Evolutionary conservation across 2,888 invertebrate species (phyloP).

Genomic region (Nemotelus pantherinus): DNA sequence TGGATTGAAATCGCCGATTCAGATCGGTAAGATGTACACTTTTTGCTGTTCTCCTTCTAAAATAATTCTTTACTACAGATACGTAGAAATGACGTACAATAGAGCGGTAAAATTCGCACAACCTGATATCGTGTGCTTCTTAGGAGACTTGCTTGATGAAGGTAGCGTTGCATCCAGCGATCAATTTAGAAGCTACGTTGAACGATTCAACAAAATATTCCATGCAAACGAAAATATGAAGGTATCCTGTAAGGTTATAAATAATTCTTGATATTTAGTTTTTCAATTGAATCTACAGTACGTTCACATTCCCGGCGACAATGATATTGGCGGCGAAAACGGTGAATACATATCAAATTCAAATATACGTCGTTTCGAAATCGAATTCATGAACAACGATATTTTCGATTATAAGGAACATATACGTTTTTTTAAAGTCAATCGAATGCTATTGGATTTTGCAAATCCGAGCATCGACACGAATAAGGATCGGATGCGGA

Average conservation of each 20-base stretch:
- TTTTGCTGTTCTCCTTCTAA: not conserved
- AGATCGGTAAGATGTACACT: constrained; percentile 74
- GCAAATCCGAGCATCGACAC: constrained; percentile 67
- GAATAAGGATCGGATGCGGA: constrained; percentile 60
- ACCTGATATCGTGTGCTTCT: constrained; percentile 87
- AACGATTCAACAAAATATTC: constrained; percentile 75
- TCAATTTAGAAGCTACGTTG: constrained; percentile 79
- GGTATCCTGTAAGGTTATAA: not conserved
- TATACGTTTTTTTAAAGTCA: constrained; percentile 78
- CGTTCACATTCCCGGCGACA: constrained; percentile 93
- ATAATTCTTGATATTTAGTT: not conserved
- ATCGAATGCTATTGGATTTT: constrained; percentile 73
- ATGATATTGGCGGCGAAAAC: constrained; percentile 96
- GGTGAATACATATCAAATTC: constrained; percentile 72
- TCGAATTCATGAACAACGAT: constrained; percentile 77
- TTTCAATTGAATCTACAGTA: constrained; percentile 50
- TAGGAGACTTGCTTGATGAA: constrained; percentile 96
- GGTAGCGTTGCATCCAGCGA: constrained; percentile 79
- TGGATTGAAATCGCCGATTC: constrained; percentile 84
- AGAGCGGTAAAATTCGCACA: constrained; percentile 75
- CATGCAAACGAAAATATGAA: constrained; percentile 58
- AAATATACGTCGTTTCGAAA: constrained; percentile 79
- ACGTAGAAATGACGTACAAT: constrained; percentile 80
- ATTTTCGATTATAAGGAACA: constrained; percentile 69
- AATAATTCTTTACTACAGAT: constrained; percentile 66